Base-by-base conservation (phyloP, 2,113 vertebrate species). In the Scophthalmus maximus region DNA sequence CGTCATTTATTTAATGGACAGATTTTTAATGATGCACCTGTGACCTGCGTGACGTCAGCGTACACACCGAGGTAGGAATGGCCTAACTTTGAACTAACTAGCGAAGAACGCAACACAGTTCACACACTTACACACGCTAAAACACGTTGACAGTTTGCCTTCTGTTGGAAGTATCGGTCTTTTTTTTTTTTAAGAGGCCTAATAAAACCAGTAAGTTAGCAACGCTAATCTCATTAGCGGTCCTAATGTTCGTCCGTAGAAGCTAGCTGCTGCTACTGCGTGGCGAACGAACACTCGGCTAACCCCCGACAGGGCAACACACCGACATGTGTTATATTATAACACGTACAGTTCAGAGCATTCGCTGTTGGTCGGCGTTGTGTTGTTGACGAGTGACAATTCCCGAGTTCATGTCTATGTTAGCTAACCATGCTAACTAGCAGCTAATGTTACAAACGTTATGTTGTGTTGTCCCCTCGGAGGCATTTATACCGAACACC, bases 361-460 rank as follows among this genome's bases (percentile, higher is more conserved):
- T 46, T 8, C 17, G 42, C 8, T 2, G 9, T 3, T 14, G n/a
- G 8, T 25, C 4, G 2, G 25, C 14, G 6, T 4, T 0, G 26
- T n/a, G 11, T 11, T 55, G n/a, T 22, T 34, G 17, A 65, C 53
- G 23, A 22, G 32, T 62, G n/a, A n/a, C 32, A 26, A 52, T 18
- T 34, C 23, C 0, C 38, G 11, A 53, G 27, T 50, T 56, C 25
- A 17, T 44, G 32, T 10, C 72, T 9, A 56, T 9, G 36, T 44
- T 56, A 81, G 89, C 88, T 29, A 65, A 68, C 9, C 3, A 67
- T 76, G 90, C 88, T 90, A 91, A 68, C 58, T 88, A 88, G 89
- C 86, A 3, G 84, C 85, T 87, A 88, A 83, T 32, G 38, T 59
- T 60, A 18, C 9, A 30, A 55, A 60, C 14, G 27, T 27, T 61